Evolutionary conservation across 2,113 vertebrate species (phyloP).

Genomic region (Bubo blakistoni): DNA sequence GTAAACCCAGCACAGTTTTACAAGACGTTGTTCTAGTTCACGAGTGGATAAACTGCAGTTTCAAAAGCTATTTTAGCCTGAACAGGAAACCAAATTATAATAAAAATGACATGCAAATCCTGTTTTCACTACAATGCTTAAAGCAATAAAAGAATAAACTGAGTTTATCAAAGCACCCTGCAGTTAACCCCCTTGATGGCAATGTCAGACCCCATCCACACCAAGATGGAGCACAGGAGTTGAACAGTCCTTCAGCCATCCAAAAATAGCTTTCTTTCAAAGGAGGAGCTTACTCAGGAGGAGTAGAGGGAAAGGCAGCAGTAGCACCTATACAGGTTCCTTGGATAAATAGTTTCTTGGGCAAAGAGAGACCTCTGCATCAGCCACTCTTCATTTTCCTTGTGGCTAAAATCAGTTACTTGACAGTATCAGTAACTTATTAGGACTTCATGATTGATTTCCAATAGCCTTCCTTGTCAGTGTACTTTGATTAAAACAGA

Average conservation of each 20-base stretch:
- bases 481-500: background rate
- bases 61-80: constrained; percentile 43
- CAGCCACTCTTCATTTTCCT: background rate
- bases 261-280: background rate
- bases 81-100: constrained; percentile 63
- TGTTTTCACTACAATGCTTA: constrained; percentile 44
- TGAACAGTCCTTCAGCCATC: background rate
- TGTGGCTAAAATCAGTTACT: background rate
- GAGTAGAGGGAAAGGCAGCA: background rate
- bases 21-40: constrained; percentile 47
- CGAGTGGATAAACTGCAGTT: constrained; percentile 54
- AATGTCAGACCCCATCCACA: background rate
- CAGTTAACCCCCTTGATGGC: background rate
- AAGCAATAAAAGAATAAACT: constrained; percentile 25
- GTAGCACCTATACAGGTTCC: background rate
- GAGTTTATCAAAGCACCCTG: background rate
- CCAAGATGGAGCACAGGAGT: background rate
- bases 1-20: constrained; percentile 39
- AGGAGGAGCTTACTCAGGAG: background rate
- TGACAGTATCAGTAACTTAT: background rate
- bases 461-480: background rate
- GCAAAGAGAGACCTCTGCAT: background rate
- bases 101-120: constrained; percentile 66
- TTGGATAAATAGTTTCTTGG: background rate
- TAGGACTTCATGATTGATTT: background rate